phyloP scores from a whole-genome alignment of 2,113 vertebrate species.

The Heteronetta atricapilla region DNA sequence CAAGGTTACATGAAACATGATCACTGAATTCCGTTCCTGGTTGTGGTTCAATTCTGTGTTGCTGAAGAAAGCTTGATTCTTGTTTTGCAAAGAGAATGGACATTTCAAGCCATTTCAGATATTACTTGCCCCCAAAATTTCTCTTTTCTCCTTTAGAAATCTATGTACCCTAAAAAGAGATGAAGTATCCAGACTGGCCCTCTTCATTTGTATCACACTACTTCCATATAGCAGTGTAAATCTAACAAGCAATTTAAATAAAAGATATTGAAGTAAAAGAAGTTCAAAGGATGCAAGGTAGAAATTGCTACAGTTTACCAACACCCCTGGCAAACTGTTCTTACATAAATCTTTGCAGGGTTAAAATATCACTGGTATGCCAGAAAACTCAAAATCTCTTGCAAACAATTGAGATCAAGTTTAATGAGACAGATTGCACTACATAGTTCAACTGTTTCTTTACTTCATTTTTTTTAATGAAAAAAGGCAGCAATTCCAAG shows the following conservation, averaged over 20 bases:
- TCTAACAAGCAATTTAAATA: slow-evolving; percentile 62
- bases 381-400: neutral
- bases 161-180: neutral
- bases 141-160: neutral
- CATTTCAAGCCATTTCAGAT: neutral
- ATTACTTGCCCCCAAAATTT: neutral
- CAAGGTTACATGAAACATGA: neutral
- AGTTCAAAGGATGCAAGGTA: slow-evolving; percentile 40
- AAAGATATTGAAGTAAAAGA: slow-evolving; percentile 28
- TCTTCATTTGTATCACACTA: neutral
- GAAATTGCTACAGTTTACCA: slow-evolving; percentile 59
- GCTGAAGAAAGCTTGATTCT: neutral
- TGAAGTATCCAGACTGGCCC: neutral
- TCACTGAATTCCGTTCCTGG: neutral
- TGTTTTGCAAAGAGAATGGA: neutral
- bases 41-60: no score
- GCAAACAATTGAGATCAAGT: neutral
- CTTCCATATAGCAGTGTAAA: slow-evolving; percentile 48
- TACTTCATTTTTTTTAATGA: neutral
- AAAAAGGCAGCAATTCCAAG: neutral
- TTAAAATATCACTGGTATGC: neutral
- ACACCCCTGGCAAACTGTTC: slow-evolving; percentile 37
- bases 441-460: neutral
- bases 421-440: neutral
- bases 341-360: slow-evolving; percentile 46